These are phyloP conservation scores for Stenoptilia bipunctidactyla DNA, from an alignment of 2,888 invertebrate species.

Conservation along the genomic window DNA sequence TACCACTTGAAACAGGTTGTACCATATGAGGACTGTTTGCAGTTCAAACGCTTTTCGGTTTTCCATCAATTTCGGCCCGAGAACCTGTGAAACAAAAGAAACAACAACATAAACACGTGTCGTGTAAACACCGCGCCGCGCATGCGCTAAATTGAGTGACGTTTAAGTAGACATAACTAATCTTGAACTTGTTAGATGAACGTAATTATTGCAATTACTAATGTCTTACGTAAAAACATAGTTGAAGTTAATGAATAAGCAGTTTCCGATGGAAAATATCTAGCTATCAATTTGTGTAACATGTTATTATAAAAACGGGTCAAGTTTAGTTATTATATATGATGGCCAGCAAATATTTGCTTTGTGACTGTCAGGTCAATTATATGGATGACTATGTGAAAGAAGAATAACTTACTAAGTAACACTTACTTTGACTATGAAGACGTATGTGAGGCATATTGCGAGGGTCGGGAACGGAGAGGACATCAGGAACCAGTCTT, in stretches of 20 bases:
- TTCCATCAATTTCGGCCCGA: constrained; percentile 88
- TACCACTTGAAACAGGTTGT: constrained; percentile 87
- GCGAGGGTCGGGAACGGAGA: constrained; percentile 83
- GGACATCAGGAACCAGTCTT: constrained; percentile 85
- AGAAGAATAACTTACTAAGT: too few relatives aligned
- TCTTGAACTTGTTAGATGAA: constrained; percentile 6
- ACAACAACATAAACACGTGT: neutral
- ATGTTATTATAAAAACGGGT: constrained; percentile 2
- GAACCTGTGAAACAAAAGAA: constrained; percentile 45
- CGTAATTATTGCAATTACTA: neutral
- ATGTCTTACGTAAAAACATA: too few relatives aligned
- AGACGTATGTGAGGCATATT: constrained; percentile 82
- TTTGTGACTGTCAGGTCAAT: too few relatives aligned
- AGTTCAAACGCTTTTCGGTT: constrained; percentile 87
- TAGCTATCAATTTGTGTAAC: constrained; percentile 2
- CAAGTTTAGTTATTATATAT: constrained; percentile 1
- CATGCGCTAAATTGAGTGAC: neutral
- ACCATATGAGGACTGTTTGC: constrained; percentile 80
- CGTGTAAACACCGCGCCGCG: neutral
- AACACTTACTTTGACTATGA: constrained; percentile 77
- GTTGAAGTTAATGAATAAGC: constrained; percentile 9
- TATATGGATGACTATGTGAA: too few relatives aligned
- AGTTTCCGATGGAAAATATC: constrained; percentile 26
- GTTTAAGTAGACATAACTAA: neutral
- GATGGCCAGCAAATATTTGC: too few relatives aligned